Percentiles rank a stretch among this genome's conserved stretches.
Evolutionary conservation across 2,888 invertebrate genomes (phyloP).

Genomic region (Perizoma affinitatum): DNA sequence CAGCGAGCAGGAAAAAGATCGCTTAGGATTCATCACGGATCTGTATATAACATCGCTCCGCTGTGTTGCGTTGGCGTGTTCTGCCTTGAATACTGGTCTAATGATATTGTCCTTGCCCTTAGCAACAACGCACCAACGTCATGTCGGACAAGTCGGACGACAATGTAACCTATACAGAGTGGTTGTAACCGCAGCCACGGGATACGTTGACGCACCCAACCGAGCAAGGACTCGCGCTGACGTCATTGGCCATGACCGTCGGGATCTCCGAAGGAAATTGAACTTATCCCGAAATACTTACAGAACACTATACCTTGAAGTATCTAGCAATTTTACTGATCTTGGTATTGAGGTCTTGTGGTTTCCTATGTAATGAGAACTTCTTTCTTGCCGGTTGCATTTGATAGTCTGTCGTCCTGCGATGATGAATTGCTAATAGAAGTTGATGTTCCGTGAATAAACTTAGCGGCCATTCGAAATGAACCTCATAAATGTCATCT

Average conservation of each 20-base stretch:
- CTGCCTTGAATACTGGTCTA: conserved; percentile 40
- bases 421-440: conserved; percentile 44
- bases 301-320: conserved; percentile 43
- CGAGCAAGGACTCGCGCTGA: conserved; percentile 76
- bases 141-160: conserved; percentile 45
- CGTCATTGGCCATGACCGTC: conserved; percentile 63
- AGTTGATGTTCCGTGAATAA: conserved; percentile 18
- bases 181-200: conserved; percentile 76
- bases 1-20: conserved; percentile 28
- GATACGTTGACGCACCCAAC: conserved; percentile 72
- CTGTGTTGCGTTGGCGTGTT: conserved; percentile 31
- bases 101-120: conserved; percentile 55
- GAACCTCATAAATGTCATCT: conserved; percentile 17
- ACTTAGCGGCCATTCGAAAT: conserved; percentile 15
- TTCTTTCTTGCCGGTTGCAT: conserved; percentile 12
- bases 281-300: conserved; percentile 46
- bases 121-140: conserved; percentile 66
- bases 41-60: conserved; percentile 22
- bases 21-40: conserved; percentile 27
- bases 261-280: conserved; percentile 40
- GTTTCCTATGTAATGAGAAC: conserved; percentile 25
- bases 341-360: conserved; percentile 43
- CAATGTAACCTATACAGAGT: conserved; percentile 77
- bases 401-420: conserved; percentile 42
- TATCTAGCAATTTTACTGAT: conserved; percentile 23